Conservation (phyloP, 2,113 vertebrate species). For the Anguilla rostrata region DNA sequence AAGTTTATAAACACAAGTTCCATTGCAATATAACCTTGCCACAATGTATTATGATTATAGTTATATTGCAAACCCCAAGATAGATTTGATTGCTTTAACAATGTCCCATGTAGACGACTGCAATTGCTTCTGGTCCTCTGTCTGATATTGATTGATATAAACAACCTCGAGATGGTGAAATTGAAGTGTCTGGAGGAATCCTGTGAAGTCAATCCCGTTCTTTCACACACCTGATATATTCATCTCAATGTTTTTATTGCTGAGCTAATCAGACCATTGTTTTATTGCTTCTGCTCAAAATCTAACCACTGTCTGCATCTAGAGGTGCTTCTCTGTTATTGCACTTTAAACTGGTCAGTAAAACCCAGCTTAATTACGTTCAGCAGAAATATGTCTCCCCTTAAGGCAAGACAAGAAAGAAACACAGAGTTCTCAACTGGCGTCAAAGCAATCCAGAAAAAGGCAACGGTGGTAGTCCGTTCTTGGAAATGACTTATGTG, state of each 20-base stretch:
- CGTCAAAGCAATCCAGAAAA: neutral
- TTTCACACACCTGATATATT: neutral
- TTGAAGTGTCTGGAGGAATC: conserved; percentile 35
- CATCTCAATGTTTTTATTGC: neutral
- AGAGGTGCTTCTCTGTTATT: conserved; percentile 37
- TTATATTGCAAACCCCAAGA: neutral
- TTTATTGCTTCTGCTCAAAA: conserved; percentile 11
- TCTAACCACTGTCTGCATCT: conserved; percentile 37
- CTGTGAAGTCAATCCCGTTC: conserved; percentile 15
- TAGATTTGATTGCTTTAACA: neutral
- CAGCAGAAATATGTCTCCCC: neutral
- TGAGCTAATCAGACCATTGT: neutral
- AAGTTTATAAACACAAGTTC: neutral
- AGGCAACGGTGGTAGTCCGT: neutral
- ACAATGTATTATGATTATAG: neutral
- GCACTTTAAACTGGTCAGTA: conserved; percentile 24
- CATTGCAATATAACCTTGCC: neutral
- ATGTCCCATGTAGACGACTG: neutral
- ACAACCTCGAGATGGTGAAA: neutral
- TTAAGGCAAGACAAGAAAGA: neutral
- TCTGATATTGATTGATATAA: neutral
- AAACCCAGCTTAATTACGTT: neutral
- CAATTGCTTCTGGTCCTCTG: neutral
- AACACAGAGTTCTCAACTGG: neutral
- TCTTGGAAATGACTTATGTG: neutral